Conservation (phyloP, 1,140 invertebrate species). For the Drosophila subpulchrella region DNA sequence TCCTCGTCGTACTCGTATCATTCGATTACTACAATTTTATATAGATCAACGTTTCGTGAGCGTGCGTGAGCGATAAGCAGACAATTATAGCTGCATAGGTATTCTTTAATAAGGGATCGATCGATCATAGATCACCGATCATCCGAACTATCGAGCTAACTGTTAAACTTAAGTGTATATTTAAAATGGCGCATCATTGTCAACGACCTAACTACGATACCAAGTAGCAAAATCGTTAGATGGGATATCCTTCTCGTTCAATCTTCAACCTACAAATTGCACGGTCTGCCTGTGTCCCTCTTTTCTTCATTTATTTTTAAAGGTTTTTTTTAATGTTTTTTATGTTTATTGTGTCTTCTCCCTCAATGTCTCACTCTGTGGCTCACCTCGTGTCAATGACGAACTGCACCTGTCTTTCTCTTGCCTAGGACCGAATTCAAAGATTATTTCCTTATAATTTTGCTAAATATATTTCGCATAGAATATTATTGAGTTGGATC, state of each 20-base stretch:
- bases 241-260: conserved; percentile 27
- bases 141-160: conserved; percentile 53
- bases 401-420: conserved; percentile 36
- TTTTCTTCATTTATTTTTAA: conserved; percentile 1
- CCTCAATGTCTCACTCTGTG: conserved; percentile 36
- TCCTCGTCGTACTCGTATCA: conserved; percentile 43
- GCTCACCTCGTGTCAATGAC: conserved; percentile 34
- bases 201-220: conserved; percentile 62
- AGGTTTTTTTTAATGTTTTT: not conserved
- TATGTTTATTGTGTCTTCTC: not conserved
- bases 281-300: conserved; percentile 67
- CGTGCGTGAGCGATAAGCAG: conserved; percentile 47
- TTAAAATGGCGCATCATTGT: conserved; percentile 79
- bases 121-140: conserved; percentile 19
- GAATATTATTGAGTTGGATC: conserved; percentile 25
- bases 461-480: conserved; percentile 46
- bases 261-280: conserved; percentile 78
- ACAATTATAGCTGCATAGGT: conserved; percentile 26
- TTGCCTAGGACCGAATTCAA: conserved; percentile 34
- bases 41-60: conserved; percentile 71
- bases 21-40: conserved; percentile 72
- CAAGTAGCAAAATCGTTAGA: conserved; percentile 35
- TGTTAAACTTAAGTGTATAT: conserved; percentile 73
- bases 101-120: conserved; percentile 17
- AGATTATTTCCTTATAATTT: conserved; percentile 42